A percentile compares a stretch with the other conserved stretches of the same genome.
phyloP scores from a whole-genome alignment of 1,140 invertebrate species.

The Anthonomus grandis region DNA sequence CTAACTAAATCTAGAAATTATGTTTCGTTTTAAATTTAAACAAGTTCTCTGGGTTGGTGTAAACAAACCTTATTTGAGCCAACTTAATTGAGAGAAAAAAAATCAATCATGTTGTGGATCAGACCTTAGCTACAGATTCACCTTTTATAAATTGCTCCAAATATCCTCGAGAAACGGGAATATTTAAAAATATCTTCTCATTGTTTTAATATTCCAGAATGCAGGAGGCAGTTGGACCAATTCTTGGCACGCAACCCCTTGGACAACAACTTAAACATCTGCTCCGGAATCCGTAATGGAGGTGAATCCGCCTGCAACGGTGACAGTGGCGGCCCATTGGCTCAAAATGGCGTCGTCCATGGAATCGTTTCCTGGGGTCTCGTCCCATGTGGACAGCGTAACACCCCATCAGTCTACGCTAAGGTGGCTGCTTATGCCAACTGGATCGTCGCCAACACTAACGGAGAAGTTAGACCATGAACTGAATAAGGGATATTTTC shows the following conservation, averaged over 20 bases:
- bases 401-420: constrained; percentile 68
- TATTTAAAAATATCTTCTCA: too few relatives aligned
- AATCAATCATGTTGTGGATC: too few relatives aligned
- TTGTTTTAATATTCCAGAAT: constrained; percentile 33
- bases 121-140: too few relatives aligned
- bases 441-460: constrained; percentile 11
- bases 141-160: too few relatives aligned
- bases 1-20: too few relatives aligned
- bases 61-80: too few relatives aligned
- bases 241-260: constrained; percentile 41
- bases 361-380: constrained; percentile 78
- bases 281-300: constrained; percentile 7
- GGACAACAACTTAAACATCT: constrained; percentile 6
- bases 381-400: constrained; percentile 62
- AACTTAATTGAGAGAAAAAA: too few relatives aligned
- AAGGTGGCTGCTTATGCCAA: constrained; percentile 52
- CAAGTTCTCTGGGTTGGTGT: too few relatives aligned
- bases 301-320: constrained; percentile 17
- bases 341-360: constrained; percentile 47
- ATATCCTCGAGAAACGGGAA: too few relatives aligned
- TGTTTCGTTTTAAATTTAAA: too few relatives aligned
- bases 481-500: too few relatives aligned
- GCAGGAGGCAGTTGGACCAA: constrained; percentile 37
- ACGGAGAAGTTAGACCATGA: constrained; percentile 14
- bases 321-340: constrained; percentile 18